Percentiles rank a stretch among this genome's conserved stretches.
Evolutionary conservation across 2,888 invertebrate species (phyloP).

Genomic region (Coecobrya sp.): DNA sequence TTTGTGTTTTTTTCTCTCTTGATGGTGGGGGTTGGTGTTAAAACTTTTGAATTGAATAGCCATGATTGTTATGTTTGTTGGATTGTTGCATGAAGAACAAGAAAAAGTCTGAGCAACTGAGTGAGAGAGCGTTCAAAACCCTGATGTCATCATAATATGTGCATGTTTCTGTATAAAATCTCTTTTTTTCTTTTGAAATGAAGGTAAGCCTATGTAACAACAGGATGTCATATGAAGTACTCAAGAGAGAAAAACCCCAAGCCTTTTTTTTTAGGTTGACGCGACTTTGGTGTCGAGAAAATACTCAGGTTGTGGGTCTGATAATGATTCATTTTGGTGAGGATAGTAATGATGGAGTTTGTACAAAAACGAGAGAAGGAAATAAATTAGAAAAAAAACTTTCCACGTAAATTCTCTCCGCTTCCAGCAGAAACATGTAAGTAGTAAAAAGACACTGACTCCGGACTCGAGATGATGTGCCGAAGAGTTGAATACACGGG

Average conservation of each 20-base stretch:
- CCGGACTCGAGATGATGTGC: conserved; percentile 30
- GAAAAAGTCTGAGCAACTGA: neutral
- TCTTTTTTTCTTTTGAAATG: neutral
- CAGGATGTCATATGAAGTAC: conserved; percentile 6
- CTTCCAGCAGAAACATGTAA: conserved; percentile 24
- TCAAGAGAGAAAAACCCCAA: neutral
- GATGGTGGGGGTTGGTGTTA: conserved; percentile 44
- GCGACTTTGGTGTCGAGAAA: neutral
- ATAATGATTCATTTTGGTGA: conserved; percentile 12
- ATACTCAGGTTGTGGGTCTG: neutral
- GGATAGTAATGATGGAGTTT: conserved; percentile 5
- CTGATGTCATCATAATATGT: conserved; percentile 1
- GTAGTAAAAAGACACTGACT: conserved; percentile 11
- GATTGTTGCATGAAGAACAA: conserved; percentile 23
- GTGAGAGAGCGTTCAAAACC: conserved; percentile 32
- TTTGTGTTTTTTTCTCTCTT: conserved; percentile 30
- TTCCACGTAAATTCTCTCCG: neutral
- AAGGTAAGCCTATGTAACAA: neutral
- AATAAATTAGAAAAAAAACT: conserved; percentile 47
- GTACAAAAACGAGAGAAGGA: conserved; percentile 13
- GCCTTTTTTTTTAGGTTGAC: conserved; percentile 23
- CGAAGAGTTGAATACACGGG: neutral
- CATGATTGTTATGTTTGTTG: conserved; percentile 40
- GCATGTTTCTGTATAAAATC: neutral
- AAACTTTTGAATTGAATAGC: conserved; percentile 58